Base-by-base conservation (phyloP, 2,888 invertebrate species). In the Orchesella flavescens region DNA sequence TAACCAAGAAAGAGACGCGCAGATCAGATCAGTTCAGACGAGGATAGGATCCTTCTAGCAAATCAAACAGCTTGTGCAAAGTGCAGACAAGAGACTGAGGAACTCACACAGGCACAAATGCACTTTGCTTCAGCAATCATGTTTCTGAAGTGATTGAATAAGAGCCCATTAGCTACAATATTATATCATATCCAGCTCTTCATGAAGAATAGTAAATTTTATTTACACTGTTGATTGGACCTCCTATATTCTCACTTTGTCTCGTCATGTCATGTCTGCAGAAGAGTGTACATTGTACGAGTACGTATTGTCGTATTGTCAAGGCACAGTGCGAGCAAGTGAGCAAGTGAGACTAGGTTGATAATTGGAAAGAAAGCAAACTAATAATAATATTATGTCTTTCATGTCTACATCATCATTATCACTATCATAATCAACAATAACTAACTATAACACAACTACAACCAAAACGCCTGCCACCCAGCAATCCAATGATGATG, bases 331-430 rank as follows among this genome's bases (percentile, higher is more conserved):
- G 19, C 19, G 13, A n/a, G 17, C 68, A 49, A 46, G 19, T n/a
- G 13, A 43, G 34, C 53, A 10, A 79, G n/a, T n/a, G n/a, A 19
- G 73, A 63, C 49, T 46, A 23, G 57, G 15, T 9, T 71, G 55
- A 65, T 80, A 73, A 80, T 73, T 80, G 80, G 80, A 80, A 80
- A 80, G 80, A 80, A 80, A 80, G 80, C 80, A 80, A 80, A 80
- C 73, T 80, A 80, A 80, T 77, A 77, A 77, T 80, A 80, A 79
- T 79, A 59, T 79, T 73, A 66, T 80, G 73, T 65, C 73, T 73
- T 80, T 80, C 80, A 80, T 80, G 80, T 80, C 80, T 73, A 80
- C 80, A 80, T 73, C 80, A 80, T 80, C 68, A 80, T 80, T 80
- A 80, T 80, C 80, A 80, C 66, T 21, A 43, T 49, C 43, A 55